Base-by-base conservation (phyloP, 2,113 vertebrate species). In the Syrmaticus mikado region DNA sequence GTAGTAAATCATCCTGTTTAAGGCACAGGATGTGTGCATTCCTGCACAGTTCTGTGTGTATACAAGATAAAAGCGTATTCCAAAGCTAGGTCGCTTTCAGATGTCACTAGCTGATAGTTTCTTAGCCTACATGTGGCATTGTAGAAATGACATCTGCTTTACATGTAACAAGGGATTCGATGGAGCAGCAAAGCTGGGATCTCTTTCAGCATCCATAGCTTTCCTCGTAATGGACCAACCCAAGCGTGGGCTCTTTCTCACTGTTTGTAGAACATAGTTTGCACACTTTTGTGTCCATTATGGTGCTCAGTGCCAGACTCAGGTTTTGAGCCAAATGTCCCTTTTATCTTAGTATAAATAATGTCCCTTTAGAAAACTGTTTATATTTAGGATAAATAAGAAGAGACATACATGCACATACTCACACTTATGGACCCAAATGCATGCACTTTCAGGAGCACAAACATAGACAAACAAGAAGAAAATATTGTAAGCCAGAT, bases 331-430 rank as follows among this genome's bases (percentile, higher is more conserved):
- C 76, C 90, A 91, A 89, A 68, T 57, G 75, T 85, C 75, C 52
- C 82, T 96, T 97, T 95, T 88, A 91, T 92, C 85, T 86, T 9
- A 21, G 25, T 55, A 72, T 94, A 92, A 96, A 78, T 86, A 93
- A 93, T 68, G 52, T 67, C 68, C 85, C 88, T 86, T 94, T 88
- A 94, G 80, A 95, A 93, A 93, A 81, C 73, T 71, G 76, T 78
- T 94, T 91, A 83, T 95, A 89, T 87, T 93, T 91, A 90, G 94
- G 85, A 85, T 94, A 96, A 95, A 93, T 94, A 94, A 83, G 95
- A 91, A 65, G 85, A 95, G 93, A 68, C 82, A 72, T 60, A 65
- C 2, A 40, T 70, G 70, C 64, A 77, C 78, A 68, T 1, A 1
- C 24, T 0, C 52, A 57, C 38, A 34, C 17, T 95, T 58, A 75